Conservation (phyloP, 2,113 vertebrate species). For the Brachypteracias leptosomus region DNA sequence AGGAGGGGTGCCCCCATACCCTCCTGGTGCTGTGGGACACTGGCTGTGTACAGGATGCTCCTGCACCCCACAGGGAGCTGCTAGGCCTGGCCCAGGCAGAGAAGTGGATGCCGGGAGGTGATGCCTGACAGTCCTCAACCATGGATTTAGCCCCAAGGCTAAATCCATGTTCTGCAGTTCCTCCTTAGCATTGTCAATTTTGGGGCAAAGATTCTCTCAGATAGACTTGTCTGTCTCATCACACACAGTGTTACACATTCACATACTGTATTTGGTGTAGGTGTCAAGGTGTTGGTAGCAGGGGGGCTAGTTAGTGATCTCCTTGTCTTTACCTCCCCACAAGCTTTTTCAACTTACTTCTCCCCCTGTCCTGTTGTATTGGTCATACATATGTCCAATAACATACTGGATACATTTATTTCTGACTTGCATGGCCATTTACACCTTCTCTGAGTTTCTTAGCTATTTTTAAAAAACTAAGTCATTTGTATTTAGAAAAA, state of each 20-base stretch:
- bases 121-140: too few species aligned
- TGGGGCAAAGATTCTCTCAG: not conserved
- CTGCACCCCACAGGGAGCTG: not conserved
- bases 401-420: not conserved
- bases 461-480: not conserved
- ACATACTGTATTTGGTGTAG: not conserved
- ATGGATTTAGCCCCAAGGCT: not conserved
- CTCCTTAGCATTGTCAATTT: not conserved
- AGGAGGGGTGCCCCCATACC: not conserved
- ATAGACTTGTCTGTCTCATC: not conserved
- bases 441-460: not conserved
- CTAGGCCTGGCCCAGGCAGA: not conserved
- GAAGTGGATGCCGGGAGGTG: fast-evolving
- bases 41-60: not conserved
- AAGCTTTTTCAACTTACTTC: not conserved
- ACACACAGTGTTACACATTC: not conserved
- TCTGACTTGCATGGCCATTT: fast-evolving
- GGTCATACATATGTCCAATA: not conserved
- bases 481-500: not conserved
- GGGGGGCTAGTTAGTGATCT: not conserved
- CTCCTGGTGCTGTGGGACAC: not conserved
- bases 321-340: not conserved
- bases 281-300: not conserved
- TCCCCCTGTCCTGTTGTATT: not conserved
- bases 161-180: not conserved